Evolutionary conservation across 1,140 invertebrate species (phyloP).

Genomic region (Saccostrea echinata): DNA sequence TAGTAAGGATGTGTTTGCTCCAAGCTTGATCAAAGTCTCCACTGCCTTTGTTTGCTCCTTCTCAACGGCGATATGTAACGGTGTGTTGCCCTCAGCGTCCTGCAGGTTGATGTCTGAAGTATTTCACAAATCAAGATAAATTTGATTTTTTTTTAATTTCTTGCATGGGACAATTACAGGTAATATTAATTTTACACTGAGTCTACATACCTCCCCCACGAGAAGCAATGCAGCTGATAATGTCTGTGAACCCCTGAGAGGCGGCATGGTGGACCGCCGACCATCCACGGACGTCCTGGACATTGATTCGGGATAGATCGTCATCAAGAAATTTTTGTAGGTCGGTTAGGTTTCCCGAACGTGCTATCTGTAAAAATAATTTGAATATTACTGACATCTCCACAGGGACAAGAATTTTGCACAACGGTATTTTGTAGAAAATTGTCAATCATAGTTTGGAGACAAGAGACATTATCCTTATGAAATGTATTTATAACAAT

Average conservation of each 20-base stretch:
- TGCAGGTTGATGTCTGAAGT: constrained; percentile 86
- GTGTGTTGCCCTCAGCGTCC: constrained; percentile 89
- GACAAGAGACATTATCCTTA: too few relatives aligned
- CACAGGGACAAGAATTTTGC: background rate
- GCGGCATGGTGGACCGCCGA: constrained; percentile 90
- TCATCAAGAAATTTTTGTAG: constrained; percentile 86
- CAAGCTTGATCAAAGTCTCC: constrained; percentile 87
- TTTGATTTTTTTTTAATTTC: too few relatives aligned
- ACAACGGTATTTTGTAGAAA: too few relatives aligned
- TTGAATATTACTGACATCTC: background rate
- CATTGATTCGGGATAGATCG: constrained; percentile 85
- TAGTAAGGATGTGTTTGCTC: constrained; percentile 85
- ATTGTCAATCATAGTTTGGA: too few relatives aligned
- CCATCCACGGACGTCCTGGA: constrained; percentile 87
- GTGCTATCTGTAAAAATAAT: constrained; percentile 85
- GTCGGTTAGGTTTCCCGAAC: constrained; percentile 89
- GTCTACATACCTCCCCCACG: constrained; percentile 85
- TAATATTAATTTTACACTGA: too few relatives aligned
- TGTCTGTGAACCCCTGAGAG: constrained; percentile 86
- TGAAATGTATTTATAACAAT: too few relatives aligned
- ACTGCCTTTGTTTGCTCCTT: constrained; percentile 86
- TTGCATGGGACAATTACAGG: too few relatives aligned
- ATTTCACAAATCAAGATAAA: background rate
- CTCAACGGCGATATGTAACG: constrained; percentile 90
- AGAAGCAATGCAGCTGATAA: constrained; percentile 88